Conservation (phyloP, 2,113 vertebrate species). For the Dromaius novaehollandiae region DNA sequence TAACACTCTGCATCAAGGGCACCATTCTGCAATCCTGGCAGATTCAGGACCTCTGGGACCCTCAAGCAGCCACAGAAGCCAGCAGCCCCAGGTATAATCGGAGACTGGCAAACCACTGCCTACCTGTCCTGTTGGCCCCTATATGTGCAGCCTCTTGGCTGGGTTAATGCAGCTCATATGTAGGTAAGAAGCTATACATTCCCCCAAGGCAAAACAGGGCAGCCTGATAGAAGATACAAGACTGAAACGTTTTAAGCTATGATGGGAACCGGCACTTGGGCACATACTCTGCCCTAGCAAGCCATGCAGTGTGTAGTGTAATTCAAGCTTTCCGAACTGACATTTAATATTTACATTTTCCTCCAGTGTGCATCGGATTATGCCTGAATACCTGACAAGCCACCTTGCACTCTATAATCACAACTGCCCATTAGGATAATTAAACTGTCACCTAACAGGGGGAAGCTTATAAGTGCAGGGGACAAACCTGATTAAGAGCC, state of each 20-base stretch:
- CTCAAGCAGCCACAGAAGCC: neutral
- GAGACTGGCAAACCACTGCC: neutral
- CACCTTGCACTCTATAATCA: neutral
- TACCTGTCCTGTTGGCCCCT: accelerated
- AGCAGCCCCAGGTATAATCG: neutral
- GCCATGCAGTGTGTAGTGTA: neutral
- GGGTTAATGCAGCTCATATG: neutral
- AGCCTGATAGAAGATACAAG: neutral
- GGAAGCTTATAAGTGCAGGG: neutral
- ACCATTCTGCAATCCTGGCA: neutral
- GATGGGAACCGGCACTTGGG: neutral
- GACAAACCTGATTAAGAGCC: neutral
- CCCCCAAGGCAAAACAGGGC: accelerated
- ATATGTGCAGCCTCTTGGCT: neutral
- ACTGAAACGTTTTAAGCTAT: neutral
- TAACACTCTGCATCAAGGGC: neutral
- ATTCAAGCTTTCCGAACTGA: slow-evolving; percentile 10
- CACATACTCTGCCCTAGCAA: neutral
- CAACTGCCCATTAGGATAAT: slow-evolving; percentile 9
- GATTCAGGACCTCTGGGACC: neutral
- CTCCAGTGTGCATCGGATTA: neutral
- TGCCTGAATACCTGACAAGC: slow-evolving; percentile 10
- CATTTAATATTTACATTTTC: neutral
- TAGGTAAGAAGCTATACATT: neutral
- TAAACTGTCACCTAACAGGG: slow-evolving; percentile 14